Conservation (phyloP, 2,888 invertebrate species). For the Synanthedon formicaeformis region DNA sequence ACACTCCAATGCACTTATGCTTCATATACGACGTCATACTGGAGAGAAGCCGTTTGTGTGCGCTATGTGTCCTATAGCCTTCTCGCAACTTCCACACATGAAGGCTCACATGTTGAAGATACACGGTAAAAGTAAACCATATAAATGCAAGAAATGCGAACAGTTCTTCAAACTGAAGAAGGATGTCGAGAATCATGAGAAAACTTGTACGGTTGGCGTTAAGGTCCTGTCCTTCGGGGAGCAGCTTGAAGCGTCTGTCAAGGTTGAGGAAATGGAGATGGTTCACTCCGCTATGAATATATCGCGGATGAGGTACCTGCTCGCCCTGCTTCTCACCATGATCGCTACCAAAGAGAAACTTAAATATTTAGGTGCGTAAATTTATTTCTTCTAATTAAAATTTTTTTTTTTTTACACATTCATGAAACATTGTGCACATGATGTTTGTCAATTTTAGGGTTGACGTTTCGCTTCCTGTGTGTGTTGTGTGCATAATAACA, state of each 20-base stretch:
- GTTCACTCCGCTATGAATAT: slow-evolving; percentile 72
- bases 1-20: slow-evolving; percentile 86
- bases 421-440: slow-evolving; percentile 32
- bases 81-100: slow-evolving; percentile 86
- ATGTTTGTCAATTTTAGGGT: slow-evolving; percentile 38
- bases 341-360: slow-evolving; percentile 85
- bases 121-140: slow-evolving; percentile 82
- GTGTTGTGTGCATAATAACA: slow-evolving; percentile 42
- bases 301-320: slow-evolving; percentile 80
- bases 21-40: slow-evolving; percentile 85
- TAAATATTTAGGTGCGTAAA: slow-evolving; percentile 80
- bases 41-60: slow-evolving; percentile 87
- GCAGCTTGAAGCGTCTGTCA: slow-evolving; percentile 26
- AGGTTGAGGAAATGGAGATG: slow-evolving; percentile 41
- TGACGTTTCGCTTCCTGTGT: slow-evolving; percentile 57
- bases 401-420: slow-evolving; percentile 17
- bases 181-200: slow-evolving; percentile 76
- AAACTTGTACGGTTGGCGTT: slow-evolving; percentile 49
- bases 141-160: slow-evolving; percentile 80
- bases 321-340: slow-evolving; percentile 84
- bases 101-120: slow-evolving; percentile 90
- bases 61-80: slow-evolving; percentile 77
- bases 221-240: slow-evolving; percentile 30
- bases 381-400: slow-evolving; percentile 14
- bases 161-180: slow-evolving; percentile 82